Evolutionary conservation across 1,140 invertebrate species (phyloP), one percentile per base, ranked within the genome.

Genomic region (Octopus bimaculoides): DNA sequence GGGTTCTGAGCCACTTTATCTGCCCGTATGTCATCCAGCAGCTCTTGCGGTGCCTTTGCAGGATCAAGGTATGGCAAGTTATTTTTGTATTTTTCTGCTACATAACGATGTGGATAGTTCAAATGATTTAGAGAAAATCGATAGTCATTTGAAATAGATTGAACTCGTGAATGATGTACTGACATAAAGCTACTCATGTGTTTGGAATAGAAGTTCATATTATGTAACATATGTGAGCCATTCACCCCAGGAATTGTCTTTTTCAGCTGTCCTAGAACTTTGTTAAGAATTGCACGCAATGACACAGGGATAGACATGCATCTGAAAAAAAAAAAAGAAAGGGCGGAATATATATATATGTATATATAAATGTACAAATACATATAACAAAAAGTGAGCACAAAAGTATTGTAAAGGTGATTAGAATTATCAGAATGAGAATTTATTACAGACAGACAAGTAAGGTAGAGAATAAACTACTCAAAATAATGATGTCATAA

Each of bases 271-370:
- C 80, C 83, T 9, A 82, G 85, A n/a, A 89, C 90, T 81, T 92
- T 93, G 81, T 92, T 92, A 7, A 95, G 92, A 8, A 96, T 89
- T 5, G 94, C 92, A 81, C 95, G 91, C 91, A 95, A 92, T 5
- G 96, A 96, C 26, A 98, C 92, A 5, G 97, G 97, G 87, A 98
- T 96, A 17, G 96, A 98, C 81, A 97, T 92, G 83, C 94, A 96
- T 83, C 95, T 92, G 85, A 26, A 89, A 89, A 77, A 83, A 84
- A 79, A 79, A 81, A 81, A 83, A 80, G 69, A 73, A 74, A 26
- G 52, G 77, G 14, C 71, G 66, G 9, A 81, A 76, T 80, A 8
- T 41, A 56, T n/a, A 41, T 41, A 41, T 41, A 41, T 41, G 26
- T 41, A 41, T 41, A 41, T 41, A 41, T 41, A 41, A 41, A 17